Evolutionary conservation across 2,888 invertebrate species (phyloP), one percentile per base, ranked within the genome.

Genomic region (Ophion slaviceki): DNA sequence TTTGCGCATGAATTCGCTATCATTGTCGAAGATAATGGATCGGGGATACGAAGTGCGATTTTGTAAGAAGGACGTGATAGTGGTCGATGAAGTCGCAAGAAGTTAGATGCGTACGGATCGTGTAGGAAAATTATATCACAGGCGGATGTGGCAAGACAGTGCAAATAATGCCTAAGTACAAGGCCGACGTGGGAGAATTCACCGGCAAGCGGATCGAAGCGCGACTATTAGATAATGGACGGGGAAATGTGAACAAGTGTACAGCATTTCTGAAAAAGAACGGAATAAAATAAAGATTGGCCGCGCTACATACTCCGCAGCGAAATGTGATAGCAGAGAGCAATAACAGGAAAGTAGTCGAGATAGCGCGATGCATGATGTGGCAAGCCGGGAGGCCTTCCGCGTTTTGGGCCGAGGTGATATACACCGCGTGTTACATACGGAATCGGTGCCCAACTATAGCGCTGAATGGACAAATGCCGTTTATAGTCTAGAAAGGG

Each of bases 401-500:
- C 20, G n/a, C 14, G 7, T 66, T 80, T 66, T 80, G 80, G 80
- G 72, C 74, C n/a, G 80, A 80, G 47, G 66, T 74, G 11, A 78
- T 79, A 4, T 70, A 79, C 11, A 70, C 71, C 28, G 70, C 79
- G 17, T 70, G 45, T 57, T 79, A 70, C 17, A 10, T 70, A 20
- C 57, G 71, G 17, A 79, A 79, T 40, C 57, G 79, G 14, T 71
- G 79, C 7, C 68, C 71, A 61, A 79, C 70, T 14, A 17, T 24
- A 17, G 67, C 57, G 20, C 24, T 77, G 24, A 72, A 80, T 2
- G 81, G 78, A 32, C 24, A 20, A n/a, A 81, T 84, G 17, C 84
- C 86, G n/a, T 82, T 82, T 62, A 82, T 78, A 36, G 47, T 57
- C 11, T 87, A 86, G 85, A 75, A 71, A n/a, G 76, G 72, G 1